Evolutionary conservation across 2,113 vertebrate species (phyloP), one percentile per base, ranked within the genome.

Genomic region (Charina bottae): DNA sequence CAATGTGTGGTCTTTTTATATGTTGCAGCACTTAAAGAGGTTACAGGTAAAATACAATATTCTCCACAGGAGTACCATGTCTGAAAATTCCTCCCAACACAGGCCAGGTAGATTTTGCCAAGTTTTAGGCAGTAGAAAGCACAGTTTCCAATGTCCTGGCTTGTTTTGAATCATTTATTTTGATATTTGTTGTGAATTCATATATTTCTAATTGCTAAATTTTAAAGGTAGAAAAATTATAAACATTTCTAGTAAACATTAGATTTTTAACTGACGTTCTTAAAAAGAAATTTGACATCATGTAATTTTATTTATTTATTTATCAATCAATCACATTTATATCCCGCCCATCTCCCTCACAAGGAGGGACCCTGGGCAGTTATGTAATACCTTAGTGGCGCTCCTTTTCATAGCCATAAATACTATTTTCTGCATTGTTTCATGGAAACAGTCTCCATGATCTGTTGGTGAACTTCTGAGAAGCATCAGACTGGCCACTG

Each of bases 81-180:
- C 37, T 46, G 6, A 10, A 26, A 24, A 87, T 59, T 28, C 28
- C 56, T 59, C 55, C 33, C 9, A 37, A 60, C 33, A 37, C 24
- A 87, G 17, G 55, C 23, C 28, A 6, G 23, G 13, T 60, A 33
- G 56, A 58, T 21, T 58, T 28, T 54, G 9, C 83, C 10, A 28
- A 28, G 11, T 85, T 54, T 85, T 28, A 72, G n/a, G 11, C 15
- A 72, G 12, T 72, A 33, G n/a, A 72, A 72, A 72, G n/a, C 13
- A 68, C 64, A 33, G 15, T 78, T 78, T 42, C 7, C 72, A 87
- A 11, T 37, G 21, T 58, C 21, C 33, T 58, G 10, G 9, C 55
- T 86, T 87, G 49, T 85, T 85, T 85, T 85, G 28, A n/a, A 78
- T 78, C 72, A 42, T 78, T 37, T 78, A 78, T 78, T 78, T 78